Conservation (phyloP, 2,888 invertebrate genomes). For the Bibio marci region DNA sequence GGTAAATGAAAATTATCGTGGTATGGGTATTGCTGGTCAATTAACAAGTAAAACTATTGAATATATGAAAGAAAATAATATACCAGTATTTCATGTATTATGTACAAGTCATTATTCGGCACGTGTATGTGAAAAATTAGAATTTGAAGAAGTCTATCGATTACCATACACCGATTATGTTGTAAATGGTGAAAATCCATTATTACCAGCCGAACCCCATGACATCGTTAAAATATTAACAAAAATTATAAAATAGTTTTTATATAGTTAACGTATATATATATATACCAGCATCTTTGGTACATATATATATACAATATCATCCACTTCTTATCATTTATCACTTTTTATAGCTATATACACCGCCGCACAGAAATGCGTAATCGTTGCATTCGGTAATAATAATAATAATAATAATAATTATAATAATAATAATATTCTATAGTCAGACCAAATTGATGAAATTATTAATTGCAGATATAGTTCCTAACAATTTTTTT, state of each 20-base stretch:
- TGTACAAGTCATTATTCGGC: slow-evolving; percentile 65
- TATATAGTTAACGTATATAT: slow-evolving; percentile 8
- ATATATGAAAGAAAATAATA: slow-evolving; percentile 23
- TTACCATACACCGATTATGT: slow-evolving; percentile 46
- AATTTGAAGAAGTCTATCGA: slow-evolving; percentile 49
- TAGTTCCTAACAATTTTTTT: too few species aligned
- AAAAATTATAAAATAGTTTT: slow-evolving; percentile 25
- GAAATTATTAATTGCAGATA: too few species aligned
- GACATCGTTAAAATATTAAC: slow-evolving; percentile 38
- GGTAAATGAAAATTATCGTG: slow-evolving; percentile 26
- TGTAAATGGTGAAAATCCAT: slow-evolving; percentile 42
- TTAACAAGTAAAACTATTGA: slow-evolving; percentile 23
- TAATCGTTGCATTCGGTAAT: too few species aligned
- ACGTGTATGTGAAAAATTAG: slow-evolving; percentile 48
- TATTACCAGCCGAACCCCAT: slow-evolving; percentile 48
- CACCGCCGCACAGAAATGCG: too few species aligned
- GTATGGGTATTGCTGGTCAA: slow-evolving; percentile 26
- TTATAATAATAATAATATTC: too few species aligned
- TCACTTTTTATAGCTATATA: too few species aligned
- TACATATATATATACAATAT: too few species aligned
- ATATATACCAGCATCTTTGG: too few species aligned
- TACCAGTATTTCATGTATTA: slow-evolving; percentile 45
- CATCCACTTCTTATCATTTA: too few species aligned
- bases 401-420: too few species aligned
- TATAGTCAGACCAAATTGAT: too few species aligned